These are phyloP conservation scores for Drosophila seguyi DNA, from an alignment of 1,140 invertebrate genomes.

Conservation along the genomic window DNA sequence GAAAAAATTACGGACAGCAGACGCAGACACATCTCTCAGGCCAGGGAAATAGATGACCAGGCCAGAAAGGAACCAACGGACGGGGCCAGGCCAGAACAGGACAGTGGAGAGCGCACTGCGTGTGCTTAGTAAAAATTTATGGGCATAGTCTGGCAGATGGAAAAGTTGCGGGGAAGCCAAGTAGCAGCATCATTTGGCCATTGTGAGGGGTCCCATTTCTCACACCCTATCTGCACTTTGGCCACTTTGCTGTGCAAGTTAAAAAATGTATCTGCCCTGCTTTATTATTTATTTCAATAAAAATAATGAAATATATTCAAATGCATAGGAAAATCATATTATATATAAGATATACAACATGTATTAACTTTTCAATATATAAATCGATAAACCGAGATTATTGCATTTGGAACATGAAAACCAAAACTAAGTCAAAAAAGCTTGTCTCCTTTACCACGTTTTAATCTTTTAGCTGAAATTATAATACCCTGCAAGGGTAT, in stretches of 20 bases:
- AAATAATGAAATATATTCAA: not conserved
- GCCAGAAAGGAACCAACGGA: constrained; percentile 11
- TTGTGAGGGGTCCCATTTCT: constrained; percentile 19
- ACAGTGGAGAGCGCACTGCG: constrained; percentile 72
- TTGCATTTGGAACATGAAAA: no score
- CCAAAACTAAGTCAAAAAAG: no score
- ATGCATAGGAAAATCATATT: not conserved
- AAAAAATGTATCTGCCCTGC: not conserved
- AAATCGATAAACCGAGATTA: no score
- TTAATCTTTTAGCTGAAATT: no score
- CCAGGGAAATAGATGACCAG: constrained; percentile 43
- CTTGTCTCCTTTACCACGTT: no score
- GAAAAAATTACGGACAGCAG: constrained; percentile 59
- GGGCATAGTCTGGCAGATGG: constrained; percentile 41
- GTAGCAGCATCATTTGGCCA: constrained; percentile 69
- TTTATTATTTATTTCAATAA: not conserved
- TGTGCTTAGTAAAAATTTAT: constrained; percentile 82
- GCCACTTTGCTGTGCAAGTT: not conserved
- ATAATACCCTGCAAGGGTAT: no score
- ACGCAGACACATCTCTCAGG: constrained; percentile 55
- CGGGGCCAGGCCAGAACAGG: constrained; percentile 1
- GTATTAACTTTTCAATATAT: no score
- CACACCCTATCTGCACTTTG: constrained; percentile 12
- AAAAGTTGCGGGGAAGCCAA: constrained; percentile 19
- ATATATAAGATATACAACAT: no score